Base-by-base conservation (phyloP, 2,113 vertebrate genomes). In the Lophius piscatorius region DNA sequence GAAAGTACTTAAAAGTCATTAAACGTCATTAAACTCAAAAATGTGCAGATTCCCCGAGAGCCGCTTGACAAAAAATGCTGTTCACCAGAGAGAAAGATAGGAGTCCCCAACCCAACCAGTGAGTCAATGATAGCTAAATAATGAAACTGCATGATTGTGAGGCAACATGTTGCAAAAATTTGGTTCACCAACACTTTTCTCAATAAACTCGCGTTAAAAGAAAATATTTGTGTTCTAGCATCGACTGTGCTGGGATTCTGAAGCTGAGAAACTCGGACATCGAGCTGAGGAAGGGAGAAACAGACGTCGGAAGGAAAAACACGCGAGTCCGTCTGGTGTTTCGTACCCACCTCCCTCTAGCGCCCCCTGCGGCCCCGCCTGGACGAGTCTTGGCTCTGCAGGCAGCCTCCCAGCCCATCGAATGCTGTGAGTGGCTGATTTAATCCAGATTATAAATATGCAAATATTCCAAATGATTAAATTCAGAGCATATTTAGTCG, bases 211-310 rank as follows among this genome's bases (percentile, higher is more conserved):
- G 11, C 11, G 3, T 41, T 11, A 20, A 20, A 7, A 2, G 20
- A n/a, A 31, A 31, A 33, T 17, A 5, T 12, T 46, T 68, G 34
- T 69, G 20, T 63, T 17, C 7, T 61, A 97, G 95, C 60, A 96
- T 97, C 8, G 95, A 97, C 85, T 97, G 95, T 26, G 95, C 95
- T 0, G 95, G 95, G 33, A 97, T 97, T 67, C 86, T 97, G 78
- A 97, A 97, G 84, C 86, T 97, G 70, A 92, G 95, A 59, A 97
- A 97, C 81, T 97, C 95, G 0, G 95, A 97, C 89, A 97, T 97
- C 2, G 95, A 97, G 81, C 89, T 97, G 45, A 89, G 95, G 62
- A 97, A 97, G 88, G 95, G 95, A 10, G 95, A 97, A 86, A 97
- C 95, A 0, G 95, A 97, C 45, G 94, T 97, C 0, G 95, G 95